Conservation (phyloP, 2,888 invertebrate genomes). For the Amaurobius ferox region DNA sequence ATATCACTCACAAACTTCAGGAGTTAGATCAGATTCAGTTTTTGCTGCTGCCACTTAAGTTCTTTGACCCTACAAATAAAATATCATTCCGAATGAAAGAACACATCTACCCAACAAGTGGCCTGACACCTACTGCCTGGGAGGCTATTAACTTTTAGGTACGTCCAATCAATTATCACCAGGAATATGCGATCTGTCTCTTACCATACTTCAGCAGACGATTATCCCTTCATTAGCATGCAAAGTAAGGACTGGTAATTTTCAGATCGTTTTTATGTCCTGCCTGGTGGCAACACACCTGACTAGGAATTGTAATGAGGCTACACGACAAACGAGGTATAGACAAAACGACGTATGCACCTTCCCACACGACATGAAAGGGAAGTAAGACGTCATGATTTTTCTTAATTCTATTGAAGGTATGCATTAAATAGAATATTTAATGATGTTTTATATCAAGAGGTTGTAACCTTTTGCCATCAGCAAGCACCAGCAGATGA, state of each 20-base stretch:
- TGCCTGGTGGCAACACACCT: background rate
- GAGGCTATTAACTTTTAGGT: background rate
- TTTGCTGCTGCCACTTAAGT: no score
- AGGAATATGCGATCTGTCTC: background rate
- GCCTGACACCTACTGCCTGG: background rate
- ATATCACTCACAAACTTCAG: no score
- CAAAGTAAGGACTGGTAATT: constrained; percentile 3
- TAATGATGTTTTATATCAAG: no score
- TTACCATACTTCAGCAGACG: background rate
- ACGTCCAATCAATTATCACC: constrained; percentile 12
- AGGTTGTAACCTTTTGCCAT: no score
- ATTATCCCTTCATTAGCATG: constrained; percentile 11
- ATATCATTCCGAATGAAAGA: background rate
- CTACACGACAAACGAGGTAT: background rate
- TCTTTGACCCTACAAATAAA: background rate
- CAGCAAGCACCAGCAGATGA: no score
- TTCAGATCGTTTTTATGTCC: background rate
- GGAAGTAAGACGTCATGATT: no score
- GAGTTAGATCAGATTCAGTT: no score
- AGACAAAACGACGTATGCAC: background rate
- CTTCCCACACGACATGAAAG: background rate
- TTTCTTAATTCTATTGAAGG: no score
- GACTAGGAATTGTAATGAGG: background rate
- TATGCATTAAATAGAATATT: no score
- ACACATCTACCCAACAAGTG: background rate